phyloP scores from a whole-genome alignment of 1,140 invertebrate species.

The Oedothorax gibbosus region DNA sequence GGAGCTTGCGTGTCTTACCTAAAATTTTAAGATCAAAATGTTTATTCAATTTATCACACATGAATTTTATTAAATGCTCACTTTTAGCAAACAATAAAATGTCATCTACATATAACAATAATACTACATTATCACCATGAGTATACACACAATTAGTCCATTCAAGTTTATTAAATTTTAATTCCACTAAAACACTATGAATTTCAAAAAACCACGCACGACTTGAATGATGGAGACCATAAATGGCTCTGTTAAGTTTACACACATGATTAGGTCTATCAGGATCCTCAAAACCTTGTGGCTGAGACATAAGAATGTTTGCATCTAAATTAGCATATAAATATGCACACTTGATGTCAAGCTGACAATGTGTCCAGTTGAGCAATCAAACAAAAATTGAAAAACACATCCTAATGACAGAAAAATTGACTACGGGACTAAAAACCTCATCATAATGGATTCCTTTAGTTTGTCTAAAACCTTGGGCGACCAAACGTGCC shows the following conservation, averaged over 20 bases:
- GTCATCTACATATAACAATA: too few relatives aligned
- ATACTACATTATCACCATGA: too few relatives aligned
- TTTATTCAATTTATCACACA: not conserved
- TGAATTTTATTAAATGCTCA: not conserved
- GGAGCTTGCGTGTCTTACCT: not conserved
- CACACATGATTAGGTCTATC: not conserved
- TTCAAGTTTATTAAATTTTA: too few relatives aligned
- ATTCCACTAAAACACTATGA: not conserved
- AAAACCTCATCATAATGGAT: not conserved
- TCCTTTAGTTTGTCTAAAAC: not conserved
- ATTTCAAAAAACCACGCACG: conserved; percentile 5
- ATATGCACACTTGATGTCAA: not conserved
- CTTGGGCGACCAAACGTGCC: not conserved
- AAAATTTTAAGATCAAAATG: conserved; percentile 11
- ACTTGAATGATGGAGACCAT: not conserved
- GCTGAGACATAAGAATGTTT: not conserved
- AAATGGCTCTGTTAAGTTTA: not conserved
- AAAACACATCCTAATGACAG: conserved; percentile 5
- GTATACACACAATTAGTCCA: too few relatives aligned
- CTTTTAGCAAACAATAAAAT: not conserved
- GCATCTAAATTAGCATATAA: too few relatives aligned
- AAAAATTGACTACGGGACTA: too few relatives aligned
- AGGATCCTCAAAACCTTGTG: conserved; percentile 4
- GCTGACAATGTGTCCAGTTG: not conserved
- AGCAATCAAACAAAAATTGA: conserved; percentile 1